Evolutionary conservation across 1,140 invertebrate species (phyloP).

Genomic region (Megathymus violae): DNA sequence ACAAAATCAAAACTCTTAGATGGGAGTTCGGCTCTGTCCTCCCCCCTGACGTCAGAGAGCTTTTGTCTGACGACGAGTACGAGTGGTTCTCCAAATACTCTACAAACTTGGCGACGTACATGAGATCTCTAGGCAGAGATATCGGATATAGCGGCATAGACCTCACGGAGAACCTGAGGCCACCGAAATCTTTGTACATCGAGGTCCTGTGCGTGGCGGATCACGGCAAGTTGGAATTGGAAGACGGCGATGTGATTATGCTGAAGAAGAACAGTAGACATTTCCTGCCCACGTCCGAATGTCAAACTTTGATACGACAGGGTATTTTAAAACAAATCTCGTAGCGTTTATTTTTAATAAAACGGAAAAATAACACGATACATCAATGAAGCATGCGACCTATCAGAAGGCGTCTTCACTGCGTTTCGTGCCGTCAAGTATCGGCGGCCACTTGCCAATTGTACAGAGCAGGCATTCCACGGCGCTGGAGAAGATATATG

Average conservation of each 20-base stretch:
- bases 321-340: conserved; percentile 93
- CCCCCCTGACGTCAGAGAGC: conserved; percentile 92
- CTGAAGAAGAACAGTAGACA: conserved; percentile 97
- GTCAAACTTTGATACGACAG: conserved; percentile 96
- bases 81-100: conserved; percentile 96
- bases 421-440: no score
- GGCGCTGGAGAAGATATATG: no score
- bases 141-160: conserved; percentile 90
- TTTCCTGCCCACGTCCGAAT: conserved; percentile 93
- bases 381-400: no score
- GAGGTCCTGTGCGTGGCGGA: conserved; percentile 95
- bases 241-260: conserved; percentile 94
- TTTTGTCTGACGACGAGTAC: conserved; percentile 92
- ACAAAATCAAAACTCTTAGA: conserved; percentile 91
- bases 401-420: no score
- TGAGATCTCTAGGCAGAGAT: conserved; percentile 92
- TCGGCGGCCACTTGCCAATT: no score
- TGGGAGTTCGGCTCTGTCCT: conserved; percentile 97
- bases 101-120: conserved; percentile 93
- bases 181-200: conserved; percentile 96
- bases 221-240: conserved; percentile 97
- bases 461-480: no score
- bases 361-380: no score
- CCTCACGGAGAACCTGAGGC: conserved; percentile 93
- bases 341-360: conserved; percentile 37